A percentile compares a stretch with the other conserved stretches of the same genome.
These are phyloP conservation scores for Euzophera pinguis DNA, from an alignment of 2,888 invertebrate genomes.

Conservation along the genomic window DNA sequence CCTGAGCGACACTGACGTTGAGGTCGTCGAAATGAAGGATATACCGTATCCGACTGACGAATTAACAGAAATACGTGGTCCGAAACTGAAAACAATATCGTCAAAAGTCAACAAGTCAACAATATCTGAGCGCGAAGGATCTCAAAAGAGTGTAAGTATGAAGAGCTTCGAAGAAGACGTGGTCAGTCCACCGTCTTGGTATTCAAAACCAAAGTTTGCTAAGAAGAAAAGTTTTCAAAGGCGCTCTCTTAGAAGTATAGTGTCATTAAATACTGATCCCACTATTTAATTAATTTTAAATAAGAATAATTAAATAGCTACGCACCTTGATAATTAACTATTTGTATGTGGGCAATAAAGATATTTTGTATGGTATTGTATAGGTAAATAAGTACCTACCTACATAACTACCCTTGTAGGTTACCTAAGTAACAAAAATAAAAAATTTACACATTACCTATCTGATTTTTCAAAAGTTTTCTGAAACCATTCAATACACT, in stretches of 20 bases:
- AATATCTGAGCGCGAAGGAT: slow-evolving; percentile 53
- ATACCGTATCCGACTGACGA: slow-evolving; percentile 54
- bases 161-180: slow-evolving; percentile 58
- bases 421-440: too few species aligned
- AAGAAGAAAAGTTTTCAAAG: slow-evolving; percentile 71
- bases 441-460: too few species aligned
- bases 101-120: too few species aligned
- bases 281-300: slow-evolving; percentile 16
- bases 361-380: too few species aligned
- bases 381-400: too few species aligned
- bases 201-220: slow-evolving; percentile 71
- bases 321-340: too few species aligned
- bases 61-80: slow-evolving; percentile 24
- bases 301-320: not conserved
- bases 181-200: slow-evolving; percentile 75
- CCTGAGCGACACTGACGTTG: slow-evolving; percentile 71
- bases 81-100: slow-evolving; percentile 50
- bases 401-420: too few species aligned
- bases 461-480: too few species aligned
- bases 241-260: slow-evolving; percentile 51
- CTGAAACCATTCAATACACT: too few species aligned
- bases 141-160: slow-evolving; percentile 56
- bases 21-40: slow-evolving; percentile 76
- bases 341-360: too few species aligned
- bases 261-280: slow-evolving; percentile 42